Base-by-base conservation (phyloP, 2,888 invertebrate genomes). In the Philereme transversata region DNA sequence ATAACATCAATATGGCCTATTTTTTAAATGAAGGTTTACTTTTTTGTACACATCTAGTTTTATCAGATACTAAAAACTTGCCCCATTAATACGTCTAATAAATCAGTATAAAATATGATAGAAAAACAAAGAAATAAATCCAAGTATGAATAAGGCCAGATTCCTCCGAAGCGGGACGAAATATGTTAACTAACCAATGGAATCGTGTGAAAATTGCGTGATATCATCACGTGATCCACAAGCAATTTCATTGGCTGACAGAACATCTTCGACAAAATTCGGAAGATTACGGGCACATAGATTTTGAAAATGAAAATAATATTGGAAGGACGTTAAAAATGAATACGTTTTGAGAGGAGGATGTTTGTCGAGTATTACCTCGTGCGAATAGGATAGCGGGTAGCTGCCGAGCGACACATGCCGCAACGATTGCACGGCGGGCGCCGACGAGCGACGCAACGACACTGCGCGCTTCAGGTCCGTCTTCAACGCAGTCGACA, bases 401-500 rank as follows among this genome's bases (percentile, higher is more conserved):
- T 82, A 88, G 74, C 81, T 84, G 87, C 86, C 71, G 86, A 92
- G 75, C 79, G 90, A 77, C 80, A 81, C 74, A 72, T 83, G 79
- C 68, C 82, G 72, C 74, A 77, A 47, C 73, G 90, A 72, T 77
- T 81, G 88, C 81, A 93, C 74, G 79, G 83, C 78, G 78, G 90
- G 93, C 81, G 90, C 83, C 61, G 92, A 84, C 75, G 93, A 86
- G 79, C 91, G 87, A 44, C 91, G 85, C 77, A 87, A 67, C 58
- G 80, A 77, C 78, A 93, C 83, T 70, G 92, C 89, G 75, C 87
- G 89, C 73, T 88, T 87, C 87, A 96, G 92, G 88, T 96, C 95
- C 78, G 95, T 96, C 94, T 96, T 96, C 93, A 97, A 93, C 74
- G 95, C 95, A 81, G 95, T 94, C 84, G 95, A 95, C 93, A 97